Conservation (phyloP, 2,797 vertebrate species). For the Notamacropus eugenii region DNA sequence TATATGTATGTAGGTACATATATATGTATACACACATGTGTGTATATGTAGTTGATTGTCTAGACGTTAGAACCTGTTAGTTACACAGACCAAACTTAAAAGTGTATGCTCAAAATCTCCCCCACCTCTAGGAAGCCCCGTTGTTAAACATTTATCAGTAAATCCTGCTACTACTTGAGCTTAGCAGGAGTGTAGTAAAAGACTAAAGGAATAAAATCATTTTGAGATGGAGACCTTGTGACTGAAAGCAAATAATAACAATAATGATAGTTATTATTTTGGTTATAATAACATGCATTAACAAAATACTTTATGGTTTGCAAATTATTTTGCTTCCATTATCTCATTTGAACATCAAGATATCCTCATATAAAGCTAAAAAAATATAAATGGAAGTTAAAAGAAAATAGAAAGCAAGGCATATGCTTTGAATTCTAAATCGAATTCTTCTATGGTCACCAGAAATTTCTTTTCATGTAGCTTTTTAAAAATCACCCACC, state of each 20-base stretch:
- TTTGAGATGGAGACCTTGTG: neutral
- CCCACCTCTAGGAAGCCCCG: too few species aligned
- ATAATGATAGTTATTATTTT: neutral
- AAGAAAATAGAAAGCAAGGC: conserved; percentile 7
- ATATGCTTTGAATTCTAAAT: neutral
- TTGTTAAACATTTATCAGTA: too few species aligned
- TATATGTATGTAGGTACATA: too few species aligned
- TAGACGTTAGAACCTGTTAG: too few species aligned
- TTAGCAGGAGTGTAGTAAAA: too few species aligned
- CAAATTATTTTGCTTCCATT: neutral
- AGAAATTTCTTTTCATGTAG: neutral
- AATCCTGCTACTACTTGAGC: too few species aligned
- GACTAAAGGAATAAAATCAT: too few species aligned
- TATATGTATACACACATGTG: too few species aligned
- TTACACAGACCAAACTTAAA: too few species aligned
- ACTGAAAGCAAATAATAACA: neutral
- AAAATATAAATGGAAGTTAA: neutral
- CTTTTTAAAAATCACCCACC: neutral
- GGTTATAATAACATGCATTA: neutral
- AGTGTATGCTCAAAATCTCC: too few species aligned
- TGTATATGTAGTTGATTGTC: too few species aligned
- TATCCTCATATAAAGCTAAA: neutral
- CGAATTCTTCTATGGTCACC: neutral
- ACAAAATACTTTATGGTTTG: neutral
- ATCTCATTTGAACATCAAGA: neutral